Evolutionary conservation across 2,113 vertebrate genomes (phyloP).

Genomic region (Protobothrops flavoviridis): DNA sequence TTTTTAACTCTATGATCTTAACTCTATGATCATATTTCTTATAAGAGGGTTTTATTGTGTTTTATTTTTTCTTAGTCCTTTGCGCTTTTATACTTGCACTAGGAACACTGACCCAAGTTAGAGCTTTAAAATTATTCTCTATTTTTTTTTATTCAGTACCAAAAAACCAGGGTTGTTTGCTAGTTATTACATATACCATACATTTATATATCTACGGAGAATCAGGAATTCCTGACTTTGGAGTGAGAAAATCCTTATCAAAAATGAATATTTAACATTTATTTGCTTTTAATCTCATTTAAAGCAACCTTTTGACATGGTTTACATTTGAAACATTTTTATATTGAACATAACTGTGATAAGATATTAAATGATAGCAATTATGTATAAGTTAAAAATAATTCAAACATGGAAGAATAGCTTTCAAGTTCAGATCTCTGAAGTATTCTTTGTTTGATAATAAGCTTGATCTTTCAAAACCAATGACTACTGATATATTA

Average conservation of each 20-base stretch:
- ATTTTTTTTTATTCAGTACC: neutral
- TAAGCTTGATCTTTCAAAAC: constrained; percentile 20
- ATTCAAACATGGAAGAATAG: neutral
- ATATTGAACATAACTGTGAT: neutral
- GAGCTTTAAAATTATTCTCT: neutral
- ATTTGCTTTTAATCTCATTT: neutral
- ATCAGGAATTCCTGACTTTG: neutral
- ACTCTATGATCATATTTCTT: neutral
- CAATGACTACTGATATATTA: accelerated
- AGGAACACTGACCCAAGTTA: neutral
- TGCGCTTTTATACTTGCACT: neutral
- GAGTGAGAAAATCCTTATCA: neutral
- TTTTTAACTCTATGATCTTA: neutral
- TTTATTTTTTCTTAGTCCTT: neutral
- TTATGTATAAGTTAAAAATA: neutral
- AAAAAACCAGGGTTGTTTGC: neutral
- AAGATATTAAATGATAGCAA: neutral
- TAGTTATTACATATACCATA: neutral
- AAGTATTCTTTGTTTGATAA: neutral
- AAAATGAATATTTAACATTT: neutral
- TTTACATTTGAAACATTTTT: neutral
- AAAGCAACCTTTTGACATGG: neutral
- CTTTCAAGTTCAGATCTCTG: constrained; percentile 9
- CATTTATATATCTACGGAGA: neutral
- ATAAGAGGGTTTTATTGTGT: neutral